Evolutionary conservation across 2,888 invertebrate genomes (phyloP), one percentile per base, ranked within the genome.

Genomic region (Meiosimyza platycephala): DNA sequence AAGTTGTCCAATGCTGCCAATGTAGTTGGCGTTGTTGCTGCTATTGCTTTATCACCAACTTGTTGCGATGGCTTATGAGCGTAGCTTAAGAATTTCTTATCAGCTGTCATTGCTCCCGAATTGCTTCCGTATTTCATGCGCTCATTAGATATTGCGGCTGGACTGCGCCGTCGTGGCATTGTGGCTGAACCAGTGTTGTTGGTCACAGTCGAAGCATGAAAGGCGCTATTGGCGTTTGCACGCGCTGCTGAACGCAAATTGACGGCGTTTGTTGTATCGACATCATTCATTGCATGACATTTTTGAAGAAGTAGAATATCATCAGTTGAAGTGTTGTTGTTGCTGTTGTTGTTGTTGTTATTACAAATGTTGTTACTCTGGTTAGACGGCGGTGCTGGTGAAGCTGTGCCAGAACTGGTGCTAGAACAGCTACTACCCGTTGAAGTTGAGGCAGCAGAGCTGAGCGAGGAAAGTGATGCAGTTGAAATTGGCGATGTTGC

Each of bases 1-100:
- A 86, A 80, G 76, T 84, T 85, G 76, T 84, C 82, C 78, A 85
- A 78, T 60, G 85, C 78, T 71, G 85, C 80, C 77, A 85, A 80
- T 75, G 72, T 28, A 59, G 51, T 55, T 66, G 72, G 28, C 62
- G 69, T 40, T 40, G 60, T 2, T 40, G 40, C 66, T 67, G 69
- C 72, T 73, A 74, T 74, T 68, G 76, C 79, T 80, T 74, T 81
- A 80, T 84, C 85, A 80, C 76, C 80, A 80, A 78, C 80, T 80
- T 78, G 79, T 40, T 40, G 40, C 40, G 40, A 6, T 78, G 80
- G 80, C 78, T 82, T 82, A 78, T 80, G 80, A 80, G 72, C 67
- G 71, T 63, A 51, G 77, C 79, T 80, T 76, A 80, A 80, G 82
- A 80, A 81, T 79, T 80, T 80, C 78, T 83, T 82, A 82, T 84